A percentile compares a stretch with the other conserved stretches of the same genome.
Conservation (phyloP, 2,888 invertebrate genomes). For the Epistrophe grossulariae region DNA sequence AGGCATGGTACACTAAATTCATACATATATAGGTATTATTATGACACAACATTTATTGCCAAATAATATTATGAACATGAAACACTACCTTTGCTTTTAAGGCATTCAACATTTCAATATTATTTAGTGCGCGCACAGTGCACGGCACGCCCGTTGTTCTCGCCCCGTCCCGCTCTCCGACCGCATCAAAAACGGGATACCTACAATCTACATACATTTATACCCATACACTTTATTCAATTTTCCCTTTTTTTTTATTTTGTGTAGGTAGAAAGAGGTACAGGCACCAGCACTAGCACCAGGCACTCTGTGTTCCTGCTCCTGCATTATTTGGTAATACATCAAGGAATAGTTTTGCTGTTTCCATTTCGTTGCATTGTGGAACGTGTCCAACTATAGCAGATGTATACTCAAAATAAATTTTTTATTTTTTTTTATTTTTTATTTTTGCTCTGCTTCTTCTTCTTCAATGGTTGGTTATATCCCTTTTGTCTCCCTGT, state of each 20-base stretch:
- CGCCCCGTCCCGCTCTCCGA: neutral
- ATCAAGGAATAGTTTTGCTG: constrained; percentile 56
- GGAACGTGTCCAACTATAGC: constrained; percentile 74
- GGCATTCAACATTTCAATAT: constrained; percentile 61
- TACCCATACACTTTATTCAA: constrained; percentile 42
- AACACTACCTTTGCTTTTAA: constrained; percentile 15
- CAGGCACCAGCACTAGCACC: neutral
- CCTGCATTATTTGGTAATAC: constrained; percentile 42
- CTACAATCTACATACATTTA: neutral
- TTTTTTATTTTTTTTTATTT: constrained; percentile 45
- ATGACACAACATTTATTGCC: constrained; percentile 31
- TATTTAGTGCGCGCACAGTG: constrained; percentile 38
- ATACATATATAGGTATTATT: constrained; percentile 5
- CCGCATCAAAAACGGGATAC: neutral
- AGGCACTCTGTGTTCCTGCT: constrained; percentile 42
- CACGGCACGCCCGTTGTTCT: constrained; percentile 18
- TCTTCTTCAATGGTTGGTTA: constrained; percentile 43
- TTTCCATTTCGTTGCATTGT: constrained; percentile 68
- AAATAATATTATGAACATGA: constrained; percentile 25
- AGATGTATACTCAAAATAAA: constrained; percentile 67
- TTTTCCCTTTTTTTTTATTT: constrained; percentile 42
- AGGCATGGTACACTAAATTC: neutral
- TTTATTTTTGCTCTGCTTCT: neutral
- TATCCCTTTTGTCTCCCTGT: constrained; percentile 52
- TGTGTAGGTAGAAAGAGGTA: constrained; percentile 32